These are phyloP conservation scores for Montipora sp. DNA, from an alignment of 64 coral and sea anemone species.

Conservation along the genomic window DNA sequence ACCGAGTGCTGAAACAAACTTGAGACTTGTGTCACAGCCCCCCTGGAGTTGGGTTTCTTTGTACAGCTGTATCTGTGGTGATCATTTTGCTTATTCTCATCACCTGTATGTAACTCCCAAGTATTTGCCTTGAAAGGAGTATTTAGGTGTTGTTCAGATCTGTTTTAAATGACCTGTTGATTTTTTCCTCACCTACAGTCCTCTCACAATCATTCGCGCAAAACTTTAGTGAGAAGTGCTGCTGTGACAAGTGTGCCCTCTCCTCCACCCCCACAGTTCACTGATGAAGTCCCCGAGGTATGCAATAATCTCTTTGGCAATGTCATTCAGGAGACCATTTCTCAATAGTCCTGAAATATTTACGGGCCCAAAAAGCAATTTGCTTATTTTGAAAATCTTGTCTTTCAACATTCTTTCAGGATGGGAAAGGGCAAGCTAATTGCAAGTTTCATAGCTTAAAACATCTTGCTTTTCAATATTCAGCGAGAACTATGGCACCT, in stretches of 20 bases:
- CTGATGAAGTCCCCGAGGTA: constrained; percentile 79
- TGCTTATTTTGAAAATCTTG: background rate
- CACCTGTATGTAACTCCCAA: background rate
- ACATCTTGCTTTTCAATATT: too few species aligned
- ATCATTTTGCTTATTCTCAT: too few species aligned
- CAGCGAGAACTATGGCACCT: too few species aligned
- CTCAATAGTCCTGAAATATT: too few species aligned
- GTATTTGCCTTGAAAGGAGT: background rate
- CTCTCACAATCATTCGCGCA: constrained; percentile 66
- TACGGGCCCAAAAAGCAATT: too few species aligned
- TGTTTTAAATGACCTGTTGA: background rate
- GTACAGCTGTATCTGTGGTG: too few species aligned
- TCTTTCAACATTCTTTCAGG: background rate
- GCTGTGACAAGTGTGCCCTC: constrained; percentile 77
- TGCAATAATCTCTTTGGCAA: background rate
- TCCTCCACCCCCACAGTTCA: constrained; percentile 64
- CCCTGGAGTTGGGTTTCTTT: too few species aligned
- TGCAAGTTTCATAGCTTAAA: too few species aligned
- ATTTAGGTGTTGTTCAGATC: background rate
- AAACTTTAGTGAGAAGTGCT: constrained; percentile 82
- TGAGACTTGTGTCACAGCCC: too few species aligned
- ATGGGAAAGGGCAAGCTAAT: too few species aligned
- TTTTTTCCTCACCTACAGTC: constrained; percentile 50
- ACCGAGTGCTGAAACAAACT: too few species aligned
- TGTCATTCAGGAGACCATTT: too few species aligned